Conservation (phyloP, 2,888 invertebrate species). For the Hipparchia sbordonii region DNA sequence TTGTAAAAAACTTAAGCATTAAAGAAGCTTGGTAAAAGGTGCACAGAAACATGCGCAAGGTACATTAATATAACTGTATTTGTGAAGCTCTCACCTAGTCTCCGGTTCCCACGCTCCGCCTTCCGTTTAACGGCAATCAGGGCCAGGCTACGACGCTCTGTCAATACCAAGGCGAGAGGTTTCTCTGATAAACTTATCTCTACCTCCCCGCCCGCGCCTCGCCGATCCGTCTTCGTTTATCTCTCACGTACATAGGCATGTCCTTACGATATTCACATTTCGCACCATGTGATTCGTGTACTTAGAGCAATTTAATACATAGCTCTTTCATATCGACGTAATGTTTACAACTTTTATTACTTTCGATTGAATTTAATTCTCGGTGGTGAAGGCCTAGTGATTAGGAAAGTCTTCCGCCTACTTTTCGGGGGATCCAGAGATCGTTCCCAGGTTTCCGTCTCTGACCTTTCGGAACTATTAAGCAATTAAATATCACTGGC, state of each 20-base stretch:
- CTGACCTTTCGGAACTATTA: too few relatives aligned
- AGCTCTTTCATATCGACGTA: not conserved
- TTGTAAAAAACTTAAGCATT: slow-evolving; percentile 3
- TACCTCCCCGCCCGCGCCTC: slow-evolving; percentile 46
- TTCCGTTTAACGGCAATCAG: slow-evolving; percentile 80
- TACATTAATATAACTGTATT: slow-evolving; percentile 25
- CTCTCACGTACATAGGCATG: slow-evolving; percentile 67
- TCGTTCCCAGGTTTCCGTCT: too few relatives aligned
- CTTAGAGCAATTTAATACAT: slow-evolving; percentile 2
- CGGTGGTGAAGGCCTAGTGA: too few relatives aligned
- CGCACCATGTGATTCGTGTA: slow-evolving; percentile 17
- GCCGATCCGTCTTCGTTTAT: slow-evolving; percentile 70
- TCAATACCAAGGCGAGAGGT: slow-evolving; percentile 81
- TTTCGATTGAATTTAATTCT: not conserved
- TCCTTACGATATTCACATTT: slow-evolving; percentile 32
- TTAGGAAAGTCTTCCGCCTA: too few relatives aligned
- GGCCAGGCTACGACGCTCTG: slow-evolving; percentile 76
- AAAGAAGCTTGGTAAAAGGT: slow-evolving; percentile 2
- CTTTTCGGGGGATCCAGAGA: too few relatives aligned
- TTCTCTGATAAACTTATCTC: slow-evolving; percentile 81
- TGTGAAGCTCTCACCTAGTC: slow-evolving; percentile 41
- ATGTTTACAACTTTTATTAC: not conserved
- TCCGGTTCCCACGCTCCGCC: slow-evolving; percentile 57
- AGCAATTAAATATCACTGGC: too few relatives aligned
- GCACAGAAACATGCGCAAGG: slow-evolving; percentile 13